Percentiles rank a stretch among this genome's conserved stretches.
Evolutionary conservation across 35 echinoderm and acorn worm genomes (phyloP).

Genomic region (Heliocidaris erythrogramma): DNA sequence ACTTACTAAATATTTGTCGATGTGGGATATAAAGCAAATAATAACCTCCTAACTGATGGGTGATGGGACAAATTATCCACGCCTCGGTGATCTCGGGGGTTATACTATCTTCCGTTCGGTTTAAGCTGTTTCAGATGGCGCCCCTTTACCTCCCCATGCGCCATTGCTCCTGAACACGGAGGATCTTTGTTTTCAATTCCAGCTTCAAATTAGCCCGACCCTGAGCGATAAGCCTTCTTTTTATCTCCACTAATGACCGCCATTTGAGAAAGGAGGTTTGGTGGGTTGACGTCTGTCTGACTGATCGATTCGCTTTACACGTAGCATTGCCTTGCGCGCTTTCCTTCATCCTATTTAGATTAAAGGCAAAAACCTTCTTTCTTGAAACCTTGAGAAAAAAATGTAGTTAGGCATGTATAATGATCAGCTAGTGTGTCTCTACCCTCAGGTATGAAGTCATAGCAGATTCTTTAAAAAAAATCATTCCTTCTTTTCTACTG

Average conservation of each 20-base stretch:
- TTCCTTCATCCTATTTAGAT: neutral
- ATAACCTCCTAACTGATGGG: too few relatives aligned
- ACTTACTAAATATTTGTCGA: too few relatives aligned
- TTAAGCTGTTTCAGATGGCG: neutral
- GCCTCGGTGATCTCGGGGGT: too few relatives aligned
- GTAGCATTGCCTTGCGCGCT: neutral
- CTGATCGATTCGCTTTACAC: neutral
- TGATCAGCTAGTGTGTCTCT: too few relatives aligned
- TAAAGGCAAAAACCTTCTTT: neutral
- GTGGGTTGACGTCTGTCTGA: neutral
- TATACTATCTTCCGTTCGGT: too few relatives aligned
- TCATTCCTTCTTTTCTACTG: too few relatives aligned
- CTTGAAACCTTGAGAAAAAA: too few relatives aligned
- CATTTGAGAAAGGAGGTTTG: constrained; percentile 10
- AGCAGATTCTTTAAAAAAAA: too few relatives aligned
- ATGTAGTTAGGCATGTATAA: too few relatives aligned
- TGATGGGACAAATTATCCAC: too few relatives aligned
- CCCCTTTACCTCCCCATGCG: neutral
- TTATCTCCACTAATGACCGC: constrained; percentile 15
- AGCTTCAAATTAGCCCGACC: constrained; percentile 8
- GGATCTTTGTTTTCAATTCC: constrained; percentile 2
- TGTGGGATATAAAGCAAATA: too few relatives aligned
- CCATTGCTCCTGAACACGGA: neutral
- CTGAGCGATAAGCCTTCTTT: constrained; percentile 9
- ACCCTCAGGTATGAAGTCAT: too few relatives aligned